phyloP scores from a whole-genome alignment of 2,113 vertebrate species.

The Gasterosteus aculeatus region DNA sequence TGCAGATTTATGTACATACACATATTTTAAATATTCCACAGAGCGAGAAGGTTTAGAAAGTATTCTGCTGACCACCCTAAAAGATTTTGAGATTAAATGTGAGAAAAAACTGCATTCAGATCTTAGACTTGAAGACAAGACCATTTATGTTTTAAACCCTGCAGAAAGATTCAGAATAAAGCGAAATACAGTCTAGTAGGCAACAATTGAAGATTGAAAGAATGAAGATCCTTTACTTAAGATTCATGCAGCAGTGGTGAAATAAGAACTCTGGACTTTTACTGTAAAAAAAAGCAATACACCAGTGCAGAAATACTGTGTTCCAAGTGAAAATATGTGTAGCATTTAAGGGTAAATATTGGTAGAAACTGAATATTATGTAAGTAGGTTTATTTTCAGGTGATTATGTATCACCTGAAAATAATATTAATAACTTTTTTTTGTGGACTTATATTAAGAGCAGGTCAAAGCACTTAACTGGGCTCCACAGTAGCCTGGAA shows the following conservation, averaged over 20 bases:
- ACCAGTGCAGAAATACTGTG: not conserved
- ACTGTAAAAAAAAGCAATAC: not conserved
- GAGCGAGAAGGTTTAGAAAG: not conserved
- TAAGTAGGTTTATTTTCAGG: too few relatives aligned
- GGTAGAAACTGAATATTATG: too few relatives aligned
- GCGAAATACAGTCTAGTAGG: not conserved
- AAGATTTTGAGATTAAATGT: not conserved
- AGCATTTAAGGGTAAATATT: not conserved
- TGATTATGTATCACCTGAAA: too few relatives aligned
- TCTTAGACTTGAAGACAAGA: not conserved
- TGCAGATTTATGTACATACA: not conserved
- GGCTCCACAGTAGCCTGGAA: too few relatives aligned
- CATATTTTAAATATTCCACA: too few relatives aligned
- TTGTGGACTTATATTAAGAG: too few relatives aligned
- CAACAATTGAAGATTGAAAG: not conserved
- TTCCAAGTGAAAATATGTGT: not conserved
- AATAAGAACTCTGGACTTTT: not conserved
- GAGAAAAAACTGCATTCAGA: not conserved
- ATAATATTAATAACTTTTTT: too few relatives aligned
- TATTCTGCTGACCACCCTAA: not conserved
- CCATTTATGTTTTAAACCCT: not conserved
- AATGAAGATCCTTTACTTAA: not conserved
- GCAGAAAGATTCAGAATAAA: conserved; percentile 1
- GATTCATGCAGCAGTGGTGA: not conserved
- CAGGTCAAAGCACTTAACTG: too few relatives aligned